Conservation (phyloP, 1,140 invertebrate genomes). For the Xylocopa sonorina region DNA sequence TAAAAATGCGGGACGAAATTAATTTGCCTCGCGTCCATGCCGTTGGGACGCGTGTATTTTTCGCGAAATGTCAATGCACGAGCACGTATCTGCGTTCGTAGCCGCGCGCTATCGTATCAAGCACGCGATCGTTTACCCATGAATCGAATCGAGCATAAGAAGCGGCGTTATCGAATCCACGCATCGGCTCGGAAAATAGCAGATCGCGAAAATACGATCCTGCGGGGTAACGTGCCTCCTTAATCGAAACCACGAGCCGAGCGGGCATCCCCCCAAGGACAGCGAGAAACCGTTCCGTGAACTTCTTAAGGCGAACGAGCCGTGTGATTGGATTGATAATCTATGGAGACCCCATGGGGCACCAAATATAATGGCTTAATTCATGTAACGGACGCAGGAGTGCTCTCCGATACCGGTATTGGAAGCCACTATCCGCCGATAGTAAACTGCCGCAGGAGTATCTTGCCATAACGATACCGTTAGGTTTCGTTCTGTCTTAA, state of each 20-base stretch:
- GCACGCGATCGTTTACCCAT: conserved; percentile 9
- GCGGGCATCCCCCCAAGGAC: conserved; percentile 54
- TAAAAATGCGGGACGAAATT: too few species aligned
- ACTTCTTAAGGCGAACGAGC: conserved; percentile 66
- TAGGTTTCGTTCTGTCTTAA: neutral
- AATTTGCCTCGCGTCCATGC: too few species aligned
- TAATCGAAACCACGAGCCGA: conserved; percentile 46
- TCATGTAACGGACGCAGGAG: conserved; percentile 54
- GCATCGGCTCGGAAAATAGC: conserved; percentile 40
- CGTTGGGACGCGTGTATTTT: too few species aligned
- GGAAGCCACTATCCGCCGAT: conserved; percentile 4
- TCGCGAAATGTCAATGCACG: too few species aligned
- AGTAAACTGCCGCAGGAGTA: conserved; percentile 26
- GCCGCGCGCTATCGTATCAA: neutral
- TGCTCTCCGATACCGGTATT: conserved; percentile 12
- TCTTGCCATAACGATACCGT: conserved; percentile 55
- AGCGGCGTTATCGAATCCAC: conserved; percentile 14
- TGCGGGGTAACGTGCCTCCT: conserved; percentile 50
- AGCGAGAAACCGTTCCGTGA: conserved; percentile 54
- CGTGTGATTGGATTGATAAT: conserved; percentile 72
- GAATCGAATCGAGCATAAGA: neutral
- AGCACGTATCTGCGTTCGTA: neutral
- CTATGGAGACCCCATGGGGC: conserved; percentile 62
- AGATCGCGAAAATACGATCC: conserved; percentile 21
- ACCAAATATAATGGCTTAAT: conserved; percentile 72